These are phyloP conservation scores for Rhipidura dahli DNA, from an alignment of 2,113 vertebrate genomes.

Conservation along the genomic window DNA sequence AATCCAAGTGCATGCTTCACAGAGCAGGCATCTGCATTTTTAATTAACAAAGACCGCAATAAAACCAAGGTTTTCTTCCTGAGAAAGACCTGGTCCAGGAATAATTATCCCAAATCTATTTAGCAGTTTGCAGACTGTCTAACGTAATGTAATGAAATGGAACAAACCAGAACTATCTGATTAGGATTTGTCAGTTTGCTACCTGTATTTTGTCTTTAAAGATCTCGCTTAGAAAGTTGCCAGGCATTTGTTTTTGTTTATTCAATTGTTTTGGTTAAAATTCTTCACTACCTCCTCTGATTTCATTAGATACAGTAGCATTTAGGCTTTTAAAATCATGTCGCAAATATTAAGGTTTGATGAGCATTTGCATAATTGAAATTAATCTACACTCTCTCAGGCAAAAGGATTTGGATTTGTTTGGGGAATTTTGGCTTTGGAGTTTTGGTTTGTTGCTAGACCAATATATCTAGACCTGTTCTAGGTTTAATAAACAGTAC, in stretches of 20 bases:
- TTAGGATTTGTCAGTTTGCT: background rate
- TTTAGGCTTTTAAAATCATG: background rate
- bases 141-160: background rate
- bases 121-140: constrained; percentile 13
- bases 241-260: background rate
- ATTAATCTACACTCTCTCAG: background rate
- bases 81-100: constrained; percentile 6
- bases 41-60: constrained; percentile 1
- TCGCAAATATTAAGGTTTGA: background rate
- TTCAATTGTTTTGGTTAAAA: background rate
- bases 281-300: background rate
- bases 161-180: background rate
- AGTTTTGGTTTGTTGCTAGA: background rate
- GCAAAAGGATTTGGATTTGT: background rate
- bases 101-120: constrained; percentile 43
- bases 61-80: constrained; percentile 30
- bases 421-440: background rate
- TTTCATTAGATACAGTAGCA: background rate
- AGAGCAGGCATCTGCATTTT: constrained; percentile 18
- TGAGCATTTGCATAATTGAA: background rate
- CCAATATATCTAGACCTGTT: background rate
- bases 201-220: background rate
- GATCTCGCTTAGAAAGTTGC: background rate
- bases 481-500: background rate
- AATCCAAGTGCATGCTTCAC: background rate